These are phyloP conservation scores for Melanchra persicariae DNA, from an alignment of 2,888 invertebrate species.

Conservation along the genomic window DNA sequence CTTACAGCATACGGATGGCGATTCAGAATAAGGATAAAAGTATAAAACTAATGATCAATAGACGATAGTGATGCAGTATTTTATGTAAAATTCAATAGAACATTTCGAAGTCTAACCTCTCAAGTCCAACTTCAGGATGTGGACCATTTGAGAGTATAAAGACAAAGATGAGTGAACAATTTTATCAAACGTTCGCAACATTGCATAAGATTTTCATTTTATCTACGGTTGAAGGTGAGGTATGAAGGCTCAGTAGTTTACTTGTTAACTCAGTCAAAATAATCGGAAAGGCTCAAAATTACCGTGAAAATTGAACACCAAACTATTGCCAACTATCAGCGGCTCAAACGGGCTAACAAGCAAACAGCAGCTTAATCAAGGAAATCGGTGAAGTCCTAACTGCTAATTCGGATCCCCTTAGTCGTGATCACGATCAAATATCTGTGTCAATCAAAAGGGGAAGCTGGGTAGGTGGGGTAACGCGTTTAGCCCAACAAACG, in stretches of 20 bases:
- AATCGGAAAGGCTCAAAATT: conserved; percentile 15
- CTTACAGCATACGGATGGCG: neutral
- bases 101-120: neutral
- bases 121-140: conserved; percentile 2
- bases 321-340: conserved; percentile 32
- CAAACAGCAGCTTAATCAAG: conserved; percentile 54
- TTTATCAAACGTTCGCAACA: neutral
- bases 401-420: conserved; percentile 52
- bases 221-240: neutral
- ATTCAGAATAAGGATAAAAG: neutral
- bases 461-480: conserved; percentile 59
- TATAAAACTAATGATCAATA: neutral
- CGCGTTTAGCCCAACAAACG: conserved; percentile 78
- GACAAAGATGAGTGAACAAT: neutral
- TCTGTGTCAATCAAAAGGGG: conserved; percentile 84
- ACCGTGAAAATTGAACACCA: conserved; percentile 8
- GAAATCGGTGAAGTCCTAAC: conserved; percentile 51
- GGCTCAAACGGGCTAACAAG: conserved; percentile 30
- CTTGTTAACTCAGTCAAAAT: conserved; percentile 1
- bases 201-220: neutral
- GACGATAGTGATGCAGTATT: conserved; percentile 12
- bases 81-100: conserved; percentile 33
- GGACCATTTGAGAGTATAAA: conserved; percentile 15
- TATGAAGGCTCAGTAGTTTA: neutral
- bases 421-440: conserved; percentile 73